Base-by-base conservation (phyloP, 2,888 invertebrate species). In the Cryptus armator region DNA sequence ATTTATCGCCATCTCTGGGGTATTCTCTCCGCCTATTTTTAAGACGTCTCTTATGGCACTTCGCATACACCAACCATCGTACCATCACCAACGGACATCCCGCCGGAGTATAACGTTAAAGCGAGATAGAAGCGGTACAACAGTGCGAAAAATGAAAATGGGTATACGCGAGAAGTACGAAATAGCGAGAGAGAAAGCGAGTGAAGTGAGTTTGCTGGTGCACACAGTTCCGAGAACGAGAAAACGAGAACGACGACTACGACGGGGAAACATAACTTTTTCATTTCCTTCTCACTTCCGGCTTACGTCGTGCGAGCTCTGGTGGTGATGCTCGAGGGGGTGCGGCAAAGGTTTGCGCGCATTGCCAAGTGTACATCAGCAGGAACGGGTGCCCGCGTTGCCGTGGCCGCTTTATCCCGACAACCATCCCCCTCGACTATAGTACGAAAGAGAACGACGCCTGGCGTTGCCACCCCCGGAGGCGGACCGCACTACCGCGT, bases 271-370 rank as follows among this genome's bases (percentile, higher is more conserved):
- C 90, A 91, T 92, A 92, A 92, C 92, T 92, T 92, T 92, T 92
- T 92, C 92, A 92, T 92, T 92, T 92, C 92, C 92, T 89, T 88
- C 86, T 87, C 88, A 90, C 90, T 90, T 92, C 92, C 92, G 91
- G 90, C 88, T 90, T 85, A 86, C 81, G 87, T 87, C 88, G 86
- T 85, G 84, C 86, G 81, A 80, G 84, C 77, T 87, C 88, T 85
- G 88, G 87, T 89, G 74, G 67, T 72, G 51, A 51, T 48, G 77
- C 78, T 78, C 72, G 77, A 78, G 77, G 77, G 77, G 77, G 75
- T 80, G 84, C 81, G 72, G 72, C 71, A 82, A 67, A 70, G 64
- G 76, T 56, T 32, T 46, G 62, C 70, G 71, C 53, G 66, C 78
- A 76, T 79, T 76, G 75, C 82, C 85, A 82, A 82, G 82, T 79